Base-by-base conservation (phyloP, 2,888 invertebrate species). In the Congeria kusceri region DNA sequence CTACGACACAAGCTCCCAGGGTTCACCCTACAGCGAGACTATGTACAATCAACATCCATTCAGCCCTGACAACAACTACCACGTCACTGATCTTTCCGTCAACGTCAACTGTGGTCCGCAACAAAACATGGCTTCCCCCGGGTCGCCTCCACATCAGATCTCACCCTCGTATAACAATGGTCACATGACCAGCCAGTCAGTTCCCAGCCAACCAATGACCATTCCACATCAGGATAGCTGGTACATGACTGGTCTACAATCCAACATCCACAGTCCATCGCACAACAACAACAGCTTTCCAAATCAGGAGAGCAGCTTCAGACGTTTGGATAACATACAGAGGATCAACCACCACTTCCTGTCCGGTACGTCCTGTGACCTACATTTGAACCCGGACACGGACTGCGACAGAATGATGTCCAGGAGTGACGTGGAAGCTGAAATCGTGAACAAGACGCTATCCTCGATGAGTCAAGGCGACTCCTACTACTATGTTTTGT, bases 221-320 rank as follows among this genome's bases (percentile, higher is more conserved):
- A 83, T 80, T 83, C 83, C 83, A 74, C 66, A 68, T 83, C 83
- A 80, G 80, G 83, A 78, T 47, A 67, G 59, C 74, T 83, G 83
- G 83, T 65, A 70, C 59, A 58, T 76, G 80, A 65, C 76, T 72
- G 80, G 80, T 75, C 72, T 68, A 59, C 80, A 74, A 39, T 75
- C 78, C 46, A 65, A 74, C 64, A 68, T 47, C 56, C 70, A 80
- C 62, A 80, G 80, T 46, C 76, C 80, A 76, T 76, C 75, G 56
- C 71, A 80, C 46, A 58, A 56, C 64, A 62, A 72, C 69, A 67
- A 62, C 75, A 83, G 79, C 70, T 73, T 83, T 83, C 83, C 83
- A 70, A 32, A 28, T 79, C 79, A 76, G 79, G 83, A 83, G 73
- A 76, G 79, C 62, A 67, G 69, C 65, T 77, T 62, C 74, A 78